Evolutionary conservation across 2,113 vertebrate species (phyloP).

Genomic region (Equus przewalskii): DNA sequence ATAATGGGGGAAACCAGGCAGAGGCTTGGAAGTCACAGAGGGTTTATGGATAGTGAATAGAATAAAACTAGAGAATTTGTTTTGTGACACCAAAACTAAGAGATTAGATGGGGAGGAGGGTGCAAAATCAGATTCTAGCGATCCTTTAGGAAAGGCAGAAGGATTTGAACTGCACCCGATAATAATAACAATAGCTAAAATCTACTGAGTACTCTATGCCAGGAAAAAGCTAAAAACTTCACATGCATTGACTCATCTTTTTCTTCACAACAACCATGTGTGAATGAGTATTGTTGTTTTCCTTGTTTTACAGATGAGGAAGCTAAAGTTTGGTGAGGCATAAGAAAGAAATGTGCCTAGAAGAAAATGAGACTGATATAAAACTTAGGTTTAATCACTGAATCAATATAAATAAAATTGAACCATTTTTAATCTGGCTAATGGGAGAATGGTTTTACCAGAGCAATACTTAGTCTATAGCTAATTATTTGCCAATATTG

Average conservation of each 20-base stretch:
- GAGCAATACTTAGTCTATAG: background rate
- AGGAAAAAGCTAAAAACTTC: background rate
- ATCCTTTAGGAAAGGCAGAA: background rate
- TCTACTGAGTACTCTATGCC: background rate
- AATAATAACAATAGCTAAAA: background rate
- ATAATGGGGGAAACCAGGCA: background rate
- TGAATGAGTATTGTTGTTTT: background rate
- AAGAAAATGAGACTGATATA: background rate
- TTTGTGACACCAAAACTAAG: background rate
- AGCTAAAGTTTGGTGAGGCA: background rate
- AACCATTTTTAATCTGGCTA: background rate
- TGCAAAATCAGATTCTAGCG: background rate
- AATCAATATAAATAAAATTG: background rate
- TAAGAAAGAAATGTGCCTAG: background rate
- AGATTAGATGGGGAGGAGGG: background rate
- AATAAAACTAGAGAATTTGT: background rate
- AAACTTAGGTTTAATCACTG: background rate
- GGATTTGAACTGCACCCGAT: background rate
- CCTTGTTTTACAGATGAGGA: background rate
- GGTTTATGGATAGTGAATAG: background rate
- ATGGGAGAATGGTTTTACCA: background rate
- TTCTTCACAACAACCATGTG: background rate
- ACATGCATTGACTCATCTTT: background rate
- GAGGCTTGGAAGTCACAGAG: background rate
- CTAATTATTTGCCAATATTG: background rate